phyloP scores from a whole-genome alignment of 2,113 vertebrate genomes.

The Melanerpes formicivorus region DNA sequence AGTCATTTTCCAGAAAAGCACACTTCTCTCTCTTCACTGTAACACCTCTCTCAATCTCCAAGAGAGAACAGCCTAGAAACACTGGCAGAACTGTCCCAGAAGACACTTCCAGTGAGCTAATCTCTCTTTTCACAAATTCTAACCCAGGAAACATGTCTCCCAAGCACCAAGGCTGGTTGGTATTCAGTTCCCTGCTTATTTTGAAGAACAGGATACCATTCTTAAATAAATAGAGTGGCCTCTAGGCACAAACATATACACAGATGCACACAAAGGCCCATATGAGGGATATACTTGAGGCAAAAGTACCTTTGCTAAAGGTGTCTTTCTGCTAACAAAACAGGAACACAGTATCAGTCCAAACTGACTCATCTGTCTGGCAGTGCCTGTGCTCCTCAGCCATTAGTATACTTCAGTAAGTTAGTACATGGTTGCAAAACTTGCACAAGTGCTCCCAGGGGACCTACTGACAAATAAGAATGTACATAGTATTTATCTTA shows the following conservation, averaged over 20 bases:
- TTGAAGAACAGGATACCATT: neutral
- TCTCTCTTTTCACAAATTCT: neutral
- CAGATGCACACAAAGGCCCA: neutral
- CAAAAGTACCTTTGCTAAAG: neutral
- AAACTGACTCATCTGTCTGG: neutral
- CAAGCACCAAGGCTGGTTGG: neutral
- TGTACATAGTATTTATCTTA: neutral
- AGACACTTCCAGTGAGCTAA: neutral
- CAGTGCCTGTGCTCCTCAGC: neutral
- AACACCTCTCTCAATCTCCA: neutral
- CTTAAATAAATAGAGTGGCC: neutral
- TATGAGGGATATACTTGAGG: neutral
- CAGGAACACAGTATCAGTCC: neutral
- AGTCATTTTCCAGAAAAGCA: neutral
- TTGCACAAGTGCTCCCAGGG: fast-evolving
- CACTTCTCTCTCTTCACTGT: neutral
- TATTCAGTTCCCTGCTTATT: neutral
- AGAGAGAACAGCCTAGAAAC: neutral
- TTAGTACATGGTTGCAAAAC: neutral
- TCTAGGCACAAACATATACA: neutral
- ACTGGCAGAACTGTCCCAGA: neutral
- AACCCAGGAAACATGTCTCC: neutral
- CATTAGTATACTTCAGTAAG: neutral
- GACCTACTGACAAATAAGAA: neutral
- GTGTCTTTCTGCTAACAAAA: neutral